Conservation (phyloP, 2,888 invertebrate species). For the Acronicta leporina region DNA sequence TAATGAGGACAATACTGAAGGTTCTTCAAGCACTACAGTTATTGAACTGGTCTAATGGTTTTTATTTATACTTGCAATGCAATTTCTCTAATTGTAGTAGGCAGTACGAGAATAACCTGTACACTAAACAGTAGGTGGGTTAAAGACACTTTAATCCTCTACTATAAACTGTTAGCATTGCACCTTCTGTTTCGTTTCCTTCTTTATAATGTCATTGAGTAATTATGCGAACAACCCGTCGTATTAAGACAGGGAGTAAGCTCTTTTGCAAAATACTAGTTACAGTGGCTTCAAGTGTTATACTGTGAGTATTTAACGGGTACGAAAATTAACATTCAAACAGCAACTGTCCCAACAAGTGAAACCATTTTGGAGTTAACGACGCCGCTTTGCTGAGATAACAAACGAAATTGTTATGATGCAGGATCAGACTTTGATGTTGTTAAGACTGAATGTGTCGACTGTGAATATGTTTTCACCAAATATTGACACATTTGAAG, state of each 20-base stretch:
- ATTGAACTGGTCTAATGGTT: background rate
- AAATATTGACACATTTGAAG: constrained; percentile 14
- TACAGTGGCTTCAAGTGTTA: constrained; percentile 18
- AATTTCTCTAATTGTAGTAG: background rate
- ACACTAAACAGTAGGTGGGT: too few species aligned
- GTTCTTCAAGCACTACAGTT: background rate
- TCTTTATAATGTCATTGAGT: too few species aligned
- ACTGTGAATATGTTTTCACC: constrained; percentile 2
- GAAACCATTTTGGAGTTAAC: constrained; percentile 58
- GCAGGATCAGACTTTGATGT: constrained; percentile 56
- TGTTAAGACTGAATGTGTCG: constrained; percentile 29
- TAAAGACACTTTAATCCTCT: background rate
- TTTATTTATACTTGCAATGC: too few species aligned
- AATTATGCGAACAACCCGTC: too few species aligned
- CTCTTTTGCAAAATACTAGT: background rate
- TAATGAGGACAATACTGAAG: background rate
- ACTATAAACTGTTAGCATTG: background rate
- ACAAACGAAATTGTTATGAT: constrained; percentile 64
- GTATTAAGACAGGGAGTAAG: too few species aligned
- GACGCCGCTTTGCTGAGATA: constrained; percentile 62
- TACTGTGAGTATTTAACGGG: constrained; percentile 39
- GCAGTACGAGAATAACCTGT: background rate
- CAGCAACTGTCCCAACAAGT: constrained; percentile 62
- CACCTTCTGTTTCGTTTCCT: background rate
- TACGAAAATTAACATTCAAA: constrained; percentile 61